phyloP scores from a whole-genome alignment of 2,888 invertebrate genomes.

The Brachyopa scutellaris region DNA sequence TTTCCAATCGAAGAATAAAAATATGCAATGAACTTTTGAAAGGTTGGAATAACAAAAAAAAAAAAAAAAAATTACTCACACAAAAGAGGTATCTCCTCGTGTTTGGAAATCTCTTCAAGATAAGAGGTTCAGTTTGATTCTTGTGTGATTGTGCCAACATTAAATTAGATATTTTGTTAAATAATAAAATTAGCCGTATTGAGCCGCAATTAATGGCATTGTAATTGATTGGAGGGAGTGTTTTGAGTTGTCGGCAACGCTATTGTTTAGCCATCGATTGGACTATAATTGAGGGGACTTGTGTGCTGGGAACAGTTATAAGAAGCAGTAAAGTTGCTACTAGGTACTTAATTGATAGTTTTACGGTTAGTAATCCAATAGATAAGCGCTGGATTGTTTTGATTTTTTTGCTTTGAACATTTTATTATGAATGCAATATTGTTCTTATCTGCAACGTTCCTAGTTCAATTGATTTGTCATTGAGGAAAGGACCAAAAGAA shows the following conservation, averaged over 20 bases:
- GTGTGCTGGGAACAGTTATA: slow-evolving; percentile 32
- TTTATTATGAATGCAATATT: no score
- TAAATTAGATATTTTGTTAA: slow-evolving; percentile 48
- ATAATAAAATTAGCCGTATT: slow-evolving; percentile 57
- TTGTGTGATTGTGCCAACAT: slow-evolving; percentile 13
- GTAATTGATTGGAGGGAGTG: slow-evolving; percentile 32
- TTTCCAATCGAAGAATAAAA: not conserved
- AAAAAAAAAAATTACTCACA: not conserved
- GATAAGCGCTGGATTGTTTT: not conserved
- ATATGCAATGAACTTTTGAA: slow-evolving; percentile 40
- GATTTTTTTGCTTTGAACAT: no score
- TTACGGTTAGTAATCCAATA: not conserved
- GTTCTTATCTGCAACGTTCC: no score
- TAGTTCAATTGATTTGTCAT: no score
- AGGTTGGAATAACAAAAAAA: slow-evolving; percentile 41
- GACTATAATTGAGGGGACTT: slow-evolving; percentile 30
- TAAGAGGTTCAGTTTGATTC: slow-evolving; percentile 27
- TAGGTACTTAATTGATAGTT: slow-evolving; percentile 8
- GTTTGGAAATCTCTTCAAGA: slow-evolving; percentile 32
- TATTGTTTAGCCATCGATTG: slow-evolving; percentile 4
- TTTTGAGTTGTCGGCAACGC: not conserved
- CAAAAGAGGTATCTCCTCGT: slow-evolving; percentile 17
- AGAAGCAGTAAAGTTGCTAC: slow-evolving; percentile 19
- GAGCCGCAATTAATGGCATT: slow-evolving; percentile 55
- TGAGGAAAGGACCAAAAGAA: no score